Conservation (phyloP, 2,797 vertebrate genomes). For the Aphelocoma californica region DNA sequence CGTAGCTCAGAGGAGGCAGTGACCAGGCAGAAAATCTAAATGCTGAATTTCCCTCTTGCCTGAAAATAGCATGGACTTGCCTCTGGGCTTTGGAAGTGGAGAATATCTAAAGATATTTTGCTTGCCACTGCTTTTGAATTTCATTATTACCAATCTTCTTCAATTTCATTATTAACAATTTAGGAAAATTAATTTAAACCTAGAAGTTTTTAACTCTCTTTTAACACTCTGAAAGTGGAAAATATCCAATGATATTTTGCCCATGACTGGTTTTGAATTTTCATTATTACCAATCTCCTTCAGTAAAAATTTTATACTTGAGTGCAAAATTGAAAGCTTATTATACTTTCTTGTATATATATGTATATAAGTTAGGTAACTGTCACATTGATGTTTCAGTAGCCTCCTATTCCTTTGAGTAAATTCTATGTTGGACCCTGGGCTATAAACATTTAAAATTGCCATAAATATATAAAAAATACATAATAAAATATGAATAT, state of each 20-base stretch:
- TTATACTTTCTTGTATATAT: fast-evolving
- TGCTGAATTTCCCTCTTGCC: neutral
- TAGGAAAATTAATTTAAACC: neutral
- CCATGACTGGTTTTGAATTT: neutral
- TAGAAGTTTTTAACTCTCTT: neutral
- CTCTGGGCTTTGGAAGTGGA: neutral
- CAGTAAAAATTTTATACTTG: neutral
- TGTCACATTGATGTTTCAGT: neutral
- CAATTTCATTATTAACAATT: neutral
- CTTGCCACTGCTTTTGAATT: neutral
- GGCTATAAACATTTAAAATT: neutral
- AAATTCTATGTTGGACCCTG: neutral
- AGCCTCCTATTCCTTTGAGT: neutral
- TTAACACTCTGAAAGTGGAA: neutral
- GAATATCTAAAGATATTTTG: neutral
- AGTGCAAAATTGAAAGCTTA: neutral
- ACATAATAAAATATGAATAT: neutral
- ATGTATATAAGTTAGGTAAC: neutral
- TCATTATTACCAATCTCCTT: neutral
- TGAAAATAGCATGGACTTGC: neutral
- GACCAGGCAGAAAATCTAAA: neutral
- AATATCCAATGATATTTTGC: neutral
- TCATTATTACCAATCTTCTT: neutral
- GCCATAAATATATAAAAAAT: neutral
- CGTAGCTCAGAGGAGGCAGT: neutral